Base-by-base conservation (phyloP, 2,888 invertebrate genomes). In the Synanthedon vespiformis region DNA sequence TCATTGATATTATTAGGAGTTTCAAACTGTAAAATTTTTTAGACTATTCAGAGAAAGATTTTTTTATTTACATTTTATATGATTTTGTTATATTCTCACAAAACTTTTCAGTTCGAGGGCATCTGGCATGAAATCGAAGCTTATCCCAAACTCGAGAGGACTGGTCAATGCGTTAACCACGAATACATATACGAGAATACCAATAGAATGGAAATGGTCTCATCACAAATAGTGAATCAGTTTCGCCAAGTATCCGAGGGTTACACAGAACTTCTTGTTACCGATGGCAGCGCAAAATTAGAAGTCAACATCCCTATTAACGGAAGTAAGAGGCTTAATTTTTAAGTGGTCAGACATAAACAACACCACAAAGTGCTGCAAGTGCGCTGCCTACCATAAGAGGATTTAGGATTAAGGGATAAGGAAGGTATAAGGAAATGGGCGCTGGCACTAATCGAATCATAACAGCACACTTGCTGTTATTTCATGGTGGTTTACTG, bases 41-140 rank as follows among this genome's bases (percentile, higher is more conserved):
- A 2, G 8, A 34, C 6, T 34, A 34, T 34, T 10, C 34, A 34
- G 8, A 10, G 2, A 34, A 10, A 8, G 8, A 22, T 5, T 34
- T 34, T 34, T 34, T 10, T 34, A 16, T 34, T 10, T 34, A 34
- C 4, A 2, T n/a, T n/a, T n/a, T n/a, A n/a, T n/a, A n/a, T n/a
- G n/a, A n/a, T n/a, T n/a, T n/a, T n/a, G n/a, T 27, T 8, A 3
- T 22, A 22, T 34, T 34, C 34, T 34, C 2, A 34, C 34, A 34
- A 34, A 34, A 34, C 34, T 34, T 44, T 44, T 44, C 57, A 83
- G 82, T 79, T 81, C 54, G 18, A 54, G 55, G 81, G 81, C 2
- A 53, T 55, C 6, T 83, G 83, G 83, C 57, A 68, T 52, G 82
- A 81, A 62, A 64, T 79, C 1, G 63, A 74, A 60, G 64, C 77